phyloP scores from a whole-genome alignment of 92 coral and sea anemone species.

The Parazoanthus atlanticus region DNA sequence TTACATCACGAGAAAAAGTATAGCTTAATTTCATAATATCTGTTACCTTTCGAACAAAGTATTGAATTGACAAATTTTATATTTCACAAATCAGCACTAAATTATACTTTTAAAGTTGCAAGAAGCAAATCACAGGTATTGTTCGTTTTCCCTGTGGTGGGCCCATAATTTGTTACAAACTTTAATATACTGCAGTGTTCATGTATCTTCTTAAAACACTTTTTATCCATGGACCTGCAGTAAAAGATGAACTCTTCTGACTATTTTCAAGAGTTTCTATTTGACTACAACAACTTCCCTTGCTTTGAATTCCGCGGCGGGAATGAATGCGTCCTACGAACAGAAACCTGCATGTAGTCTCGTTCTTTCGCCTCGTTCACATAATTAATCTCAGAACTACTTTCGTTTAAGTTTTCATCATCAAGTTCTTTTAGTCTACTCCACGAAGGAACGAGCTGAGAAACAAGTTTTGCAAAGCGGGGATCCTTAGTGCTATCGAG shows the following conservation, averaged over 20 bases:
- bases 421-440: conserved; percentile 2
- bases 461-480: conserved; percentile 36
- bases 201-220: not conserved
- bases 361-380: not conserved
- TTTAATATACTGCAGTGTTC: not conserved
- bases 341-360: not conserved
- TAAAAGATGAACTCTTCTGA: not conserved
- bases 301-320: not conserved
- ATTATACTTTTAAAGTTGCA: too few relatives aligned
- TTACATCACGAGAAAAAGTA: too few relatives aligned
- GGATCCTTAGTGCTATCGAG: conserved; percentile 38
- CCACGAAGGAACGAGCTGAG: conserved; percentile 33
- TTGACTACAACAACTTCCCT: not conserved
- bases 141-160: too few relatives aligned
- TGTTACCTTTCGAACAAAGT: too few relatives aligned
- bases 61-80: too few relatives aligned
- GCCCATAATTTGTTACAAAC: too few relatives aligned
- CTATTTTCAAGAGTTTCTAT: not conserved
- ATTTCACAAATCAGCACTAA: too few relatives aligned
- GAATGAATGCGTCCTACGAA: not conserved
- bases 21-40: too few relatives aligned
- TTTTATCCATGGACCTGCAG: not conserved
- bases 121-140: too few relatives aligned
- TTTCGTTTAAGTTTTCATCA: not conserved
- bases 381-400: not conserved